These are phyloP conservation scores for Brotula barbata DNA, from an alignment of 2,797 vertebrate species.

Conservation along the genomic window DNA sequence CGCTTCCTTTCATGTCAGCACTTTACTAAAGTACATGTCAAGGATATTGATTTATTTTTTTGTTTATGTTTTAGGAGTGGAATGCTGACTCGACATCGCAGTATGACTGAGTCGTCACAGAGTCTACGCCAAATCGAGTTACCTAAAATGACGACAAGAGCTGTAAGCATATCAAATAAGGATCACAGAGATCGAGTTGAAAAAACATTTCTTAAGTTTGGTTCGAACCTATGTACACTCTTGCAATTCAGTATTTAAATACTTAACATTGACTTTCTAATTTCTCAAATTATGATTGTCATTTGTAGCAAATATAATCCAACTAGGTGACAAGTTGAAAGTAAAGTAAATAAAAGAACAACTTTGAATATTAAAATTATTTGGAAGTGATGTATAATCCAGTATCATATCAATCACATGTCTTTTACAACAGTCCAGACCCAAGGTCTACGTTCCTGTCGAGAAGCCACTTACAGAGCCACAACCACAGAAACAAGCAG, in stretches of 20 bases:
- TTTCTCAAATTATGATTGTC: too few species aligned
- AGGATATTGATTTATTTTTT: not conserved
- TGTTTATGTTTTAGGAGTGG: constrained; percentile 77
- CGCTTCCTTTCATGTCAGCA: not conserved
- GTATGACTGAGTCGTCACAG: constrained; percentile 88
- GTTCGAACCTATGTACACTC: not conserved
- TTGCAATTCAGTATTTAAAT: not conserved
- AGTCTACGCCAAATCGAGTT: constrained; percentile 92
- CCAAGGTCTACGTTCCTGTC: constrained; percentile 42
- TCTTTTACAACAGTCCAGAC: constrained; percentile 74
- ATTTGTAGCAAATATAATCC: too few species aligned
- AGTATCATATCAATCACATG: constrained; percentile 8
- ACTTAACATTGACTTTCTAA: not conserved
- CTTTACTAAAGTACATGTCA: not conserved
- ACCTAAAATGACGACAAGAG: constrained; percentile 80
- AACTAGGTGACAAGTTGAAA: too few species aligned
- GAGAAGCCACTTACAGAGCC: constrained; percentile 69
- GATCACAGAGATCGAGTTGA: not conserved
- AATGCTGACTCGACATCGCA: constrained; percentile 88
- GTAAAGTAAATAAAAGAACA: not conserved
- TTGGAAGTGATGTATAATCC: not conserved
- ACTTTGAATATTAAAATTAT: too few species aligned
- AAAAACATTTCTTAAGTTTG: not conserved
- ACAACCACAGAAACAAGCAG: constrained; percentile 78
- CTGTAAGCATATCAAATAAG: constrained; percentile 72